phyloP scores from a whole-genome alignment of 2,113 vertebrate species.

The Centropus unirufus region DNA sequence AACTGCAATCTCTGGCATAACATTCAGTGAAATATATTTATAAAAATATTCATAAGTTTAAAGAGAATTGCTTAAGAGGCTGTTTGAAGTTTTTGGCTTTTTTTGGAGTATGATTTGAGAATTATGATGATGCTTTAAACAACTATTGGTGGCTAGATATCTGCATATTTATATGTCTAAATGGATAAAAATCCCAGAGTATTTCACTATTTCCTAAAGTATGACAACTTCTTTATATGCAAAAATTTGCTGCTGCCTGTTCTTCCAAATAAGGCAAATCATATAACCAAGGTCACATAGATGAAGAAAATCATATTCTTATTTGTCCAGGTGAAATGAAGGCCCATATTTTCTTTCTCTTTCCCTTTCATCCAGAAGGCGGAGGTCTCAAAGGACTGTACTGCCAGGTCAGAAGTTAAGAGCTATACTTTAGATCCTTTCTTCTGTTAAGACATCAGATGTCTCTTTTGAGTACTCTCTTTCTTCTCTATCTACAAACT shows the following conservation, averaged over 20 bases:
- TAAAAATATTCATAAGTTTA: neutral
- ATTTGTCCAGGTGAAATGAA: neutral
- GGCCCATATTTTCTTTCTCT: neutral
- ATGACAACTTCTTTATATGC: neutral
- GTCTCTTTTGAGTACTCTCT: neutral
- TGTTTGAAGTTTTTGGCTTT: neutral
- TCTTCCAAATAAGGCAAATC: neutral
- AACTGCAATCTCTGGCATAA: neutral
- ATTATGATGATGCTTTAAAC: neutral
- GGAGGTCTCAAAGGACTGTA: neutral
- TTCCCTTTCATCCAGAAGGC: neutral
- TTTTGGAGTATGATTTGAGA: neutral
- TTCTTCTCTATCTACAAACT: neutral
- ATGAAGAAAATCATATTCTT: neutral
- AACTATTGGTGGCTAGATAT: neutral
- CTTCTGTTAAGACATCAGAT: constrained; percentile 10
- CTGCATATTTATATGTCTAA: neutral
- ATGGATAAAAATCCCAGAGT: neutral
- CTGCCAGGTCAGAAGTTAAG: constrained; percentile 31
- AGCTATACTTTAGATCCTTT: constrained; percentile 7
- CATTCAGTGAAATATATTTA: neutral
- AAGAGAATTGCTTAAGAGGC: neutral
- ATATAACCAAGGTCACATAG: neutral
- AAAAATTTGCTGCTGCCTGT: neutral
- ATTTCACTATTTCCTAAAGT: neutral